Percentiles rank a stretch among this genome's conserved stretches.
Conservation (phyloP, 30 jellyfish, hydroid and myxozoan species). For the Nemopilema nomurai region DNA sequence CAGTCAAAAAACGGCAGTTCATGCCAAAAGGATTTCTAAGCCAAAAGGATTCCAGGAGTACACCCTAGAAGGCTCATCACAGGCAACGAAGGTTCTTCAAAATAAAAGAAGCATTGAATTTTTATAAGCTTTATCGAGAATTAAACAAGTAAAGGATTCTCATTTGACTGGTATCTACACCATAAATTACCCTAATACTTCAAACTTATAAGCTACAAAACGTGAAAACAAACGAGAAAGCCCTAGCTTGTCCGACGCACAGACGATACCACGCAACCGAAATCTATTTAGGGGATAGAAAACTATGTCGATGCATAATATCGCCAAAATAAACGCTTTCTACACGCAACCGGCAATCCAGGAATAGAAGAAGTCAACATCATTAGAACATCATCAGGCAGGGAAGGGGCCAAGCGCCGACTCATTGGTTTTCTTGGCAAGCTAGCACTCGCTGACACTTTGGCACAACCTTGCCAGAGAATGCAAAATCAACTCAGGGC, state of each 20-base stretch:
- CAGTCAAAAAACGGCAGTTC: too few relatives aligned
- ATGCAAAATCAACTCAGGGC: too few relatives aligned
- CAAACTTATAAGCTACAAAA: constrained; percentile 32
- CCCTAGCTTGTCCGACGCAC: constrained; percentile 17
- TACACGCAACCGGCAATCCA: neutral
- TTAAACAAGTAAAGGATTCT: constrained; percentile 32
- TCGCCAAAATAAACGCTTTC: neutral
- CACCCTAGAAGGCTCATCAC: too few relatives aligned
- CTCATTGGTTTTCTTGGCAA: too few relatives aligned
- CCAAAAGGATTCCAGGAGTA: too few relatives aligned
- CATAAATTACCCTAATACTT: constrained; percentile 26
- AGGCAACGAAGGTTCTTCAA: neutral
- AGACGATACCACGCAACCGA: constrained; percentile 16
- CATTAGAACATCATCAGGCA: too few relatives aligned
- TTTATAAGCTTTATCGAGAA: constrained; percentile 19
- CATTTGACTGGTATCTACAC: constrained; percentile 48
- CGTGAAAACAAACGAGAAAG: constrained; percentile 22
- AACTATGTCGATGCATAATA: neutral
- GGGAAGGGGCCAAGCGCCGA: too few relatives aligned
- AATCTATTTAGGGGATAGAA: neutral
- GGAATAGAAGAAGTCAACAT: neutral
- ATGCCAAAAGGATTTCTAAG: too few relatives aligned
- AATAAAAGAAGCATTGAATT: neutral
- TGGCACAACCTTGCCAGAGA: too few relatives aligned
- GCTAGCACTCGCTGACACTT: too few relatives aligned